Percentiles rank a stretch among this genome's conserved stretches.
phyloP scores from a whole-genome alignment of 2,113 vertebrate genomes.

The Gorsachius goisagi region DNA sequence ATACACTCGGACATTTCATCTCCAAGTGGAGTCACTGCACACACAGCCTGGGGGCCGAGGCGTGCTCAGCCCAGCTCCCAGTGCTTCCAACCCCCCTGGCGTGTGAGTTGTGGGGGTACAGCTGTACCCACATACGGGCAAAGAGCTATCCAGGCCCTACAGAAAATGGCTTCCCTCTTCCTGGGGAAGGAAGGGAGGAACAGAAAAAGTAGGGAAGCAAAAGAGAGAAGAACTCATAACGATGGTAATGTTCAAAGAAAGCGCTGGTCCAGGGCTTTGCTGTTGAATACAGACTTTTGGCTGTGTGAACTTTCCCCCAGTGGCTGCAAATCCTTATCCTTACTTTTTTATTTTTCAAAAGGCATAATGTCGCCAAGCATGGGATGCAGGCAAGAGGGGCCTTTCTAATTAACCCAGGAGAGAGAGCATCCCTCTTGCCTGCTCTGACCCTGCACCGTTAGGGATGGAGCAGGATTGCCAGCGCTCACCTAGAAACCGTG shows the following conservation, averaged over 20 bases:
- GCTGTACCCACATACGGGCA: not conserved
- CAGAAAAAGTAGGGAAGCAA: not conserved
- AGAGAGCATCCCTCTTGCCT: conserved; percentile 23
- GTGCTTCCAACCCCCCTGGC: not conserved
- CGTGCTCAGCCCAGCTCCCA: not conserved
- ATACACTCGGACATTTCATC: not conserved
- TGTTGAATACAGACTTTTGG: not conserved
- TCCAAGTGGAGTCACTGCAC: not conserved
- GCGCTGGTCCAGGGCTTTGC: not conserved
- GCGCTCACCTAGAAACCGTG: conserved; percentile 24
- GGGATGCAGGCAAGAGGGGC: conserved; percentile 22
- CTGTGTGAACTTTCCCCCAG: not conserved
- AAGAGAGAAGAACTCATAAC: not conserved
- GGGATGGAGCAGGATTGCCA: conserved; percentile 53
- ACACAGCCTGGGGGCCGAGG: not conserved
- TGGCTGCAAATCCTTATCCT: not conserved
- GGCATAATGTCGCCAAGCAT: not conserved
- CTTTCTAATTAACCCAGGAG: conserved; percentile 71
- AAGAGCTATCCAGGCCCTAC: not conserved
- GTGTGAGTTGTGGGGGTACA: accelerated
- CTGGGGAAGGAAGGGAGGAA: not conserved
- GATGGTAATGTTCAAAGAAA: not conserved
- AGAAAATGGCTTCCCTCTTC: not conserved
- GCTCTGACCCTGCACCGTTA: not conserved
- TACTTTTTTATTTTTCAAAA: not conserved